phyloP scores from a whole-genome alignment of 2,113 vertebrate genomes.

The Oryzias woworae region DNA sequence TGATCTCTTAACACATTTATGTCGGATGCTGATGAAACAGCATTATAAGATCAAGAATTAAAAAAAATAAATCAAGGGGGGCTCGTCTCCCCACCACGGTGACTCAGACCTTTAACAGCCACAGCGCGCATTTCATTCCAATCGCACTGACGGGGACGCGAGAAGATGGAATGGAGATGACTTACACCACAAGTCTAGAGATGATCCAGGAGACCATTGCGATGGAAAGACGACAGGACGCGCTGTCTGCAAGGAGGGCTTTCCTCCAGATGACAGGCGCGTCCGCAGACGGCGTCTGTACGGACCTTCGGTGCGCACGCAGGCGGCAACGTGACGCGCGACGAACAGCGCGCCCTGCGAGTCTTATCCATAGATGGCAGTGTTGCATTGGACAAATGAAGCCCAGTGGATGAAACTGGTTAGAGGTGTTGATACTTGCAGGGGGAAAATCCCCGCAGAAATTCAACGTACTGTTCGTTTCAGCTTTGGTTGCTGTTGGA shows the following conservation, averaged over 20 bases:
- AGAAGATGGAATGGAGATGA: conserved; percentile 46
- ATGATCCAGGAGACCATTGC: conserved; percentile 99
- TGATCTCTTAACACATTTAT: conserved; percentile 9
- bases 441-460: too few relatives aligned
- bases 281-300: conserved; percentile 55
- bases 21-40: conserved; percentile 42
- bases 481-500: too few relatives aligned
- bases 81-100: conserved; percentile 16
- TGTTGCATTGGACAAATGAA: conserved; percentile 39
- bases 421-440: background rate
- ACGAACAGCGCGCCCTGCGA: conserved; percentile 13
- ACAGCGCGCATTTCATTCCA: background rate
- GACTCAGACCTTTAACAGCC: background rate
- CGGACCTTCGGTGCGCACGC: conserved; percentile 57
- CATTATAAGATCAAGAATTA: conserved; percentile 16
- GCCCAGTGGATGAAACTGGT: background rate
- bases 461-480: too few relatives aligned
- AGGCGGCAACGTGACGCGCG: conserved; percentile 51
- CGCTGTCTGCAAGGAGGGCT: conserved; percentile 77
- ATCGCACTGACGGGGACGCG: background rate
- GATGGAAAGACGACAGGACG: conserved; percentile 73
- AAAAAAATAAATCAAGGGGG: conserved; percentile 10
- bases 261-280: conserved; percentile 77
- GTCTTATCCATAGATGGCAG: conserved; percentile 58
- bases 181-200: conserved; percentile 98